phyloP scores from a whole-genome alignment of 2,888 invertebrate species.

The Eubasilissa splendida region DNA sequence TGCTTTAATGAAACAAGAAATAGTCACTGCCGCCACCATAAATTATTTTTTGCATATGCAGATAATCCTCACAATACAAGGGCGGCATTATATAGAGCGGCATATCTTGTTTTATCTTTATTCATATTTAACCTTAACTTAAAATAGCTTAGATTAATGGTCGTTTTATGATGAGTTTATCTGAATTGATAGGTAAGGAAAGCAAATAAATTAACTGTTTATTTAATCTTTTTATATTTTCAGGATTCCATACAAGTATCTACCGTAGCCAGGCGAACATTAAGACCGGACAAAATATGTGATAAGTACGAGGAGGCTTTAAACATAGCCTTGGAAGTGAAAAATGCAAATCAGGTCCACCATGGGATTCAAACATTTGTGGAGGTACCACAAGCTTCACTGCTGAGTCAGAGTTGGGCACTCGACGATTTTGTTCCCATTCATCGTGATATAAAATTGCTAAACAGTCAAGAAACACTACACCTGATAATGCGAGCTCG shows the following conservation, averaged over 20 bases:
- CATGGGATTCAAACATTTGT: slow-evolving; percentile 73
- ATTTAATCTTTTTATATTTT: slow-evolving; percentile 25
- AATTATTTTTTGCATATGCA: no score
- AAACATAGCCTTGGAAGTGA: slow-evolving; percentile 78
- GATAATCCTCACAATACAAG: no score
- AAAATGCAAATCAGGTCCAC: slow-evolving; percentile 79
- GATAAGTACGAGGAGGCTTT: slow-evolving; percentile 71
- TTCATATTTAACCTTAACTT: no score
- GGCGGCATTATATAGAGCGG: no score
- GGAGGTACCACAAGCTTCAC: slow-evolving; percentile 73
- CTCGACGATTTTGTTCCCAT: slow-evolving; percentile 67
- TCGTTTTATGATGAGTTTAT: no score
- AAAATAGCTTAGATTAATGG: no score
- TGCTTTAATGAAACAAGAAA: no score
- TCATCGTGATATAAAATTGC: slow-evolving; percentile 62
- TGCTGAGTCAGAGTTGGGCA: slow-evolving; percentile 77
- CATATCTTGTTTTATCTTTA: no score
- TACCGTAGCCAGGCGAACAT: slow-evolving; percentile 72
- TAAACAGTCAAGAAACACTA: slow-evolving; percentile 66
- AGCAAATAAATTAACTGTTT: no score
- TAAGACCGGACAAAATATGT: slow-evolving; percentile 64
- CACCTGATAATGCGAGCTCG: slow-evolving; percentile 67
- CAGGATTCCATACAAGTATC: slow-evolving; percentile 74
- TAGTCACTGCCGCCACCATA: no score
- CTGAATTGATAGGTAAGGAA: no score